Evolutionary conservation across 1,140 invertebrate genomes (phyloP).

Genomic region (Ladona fulva): DNA sequence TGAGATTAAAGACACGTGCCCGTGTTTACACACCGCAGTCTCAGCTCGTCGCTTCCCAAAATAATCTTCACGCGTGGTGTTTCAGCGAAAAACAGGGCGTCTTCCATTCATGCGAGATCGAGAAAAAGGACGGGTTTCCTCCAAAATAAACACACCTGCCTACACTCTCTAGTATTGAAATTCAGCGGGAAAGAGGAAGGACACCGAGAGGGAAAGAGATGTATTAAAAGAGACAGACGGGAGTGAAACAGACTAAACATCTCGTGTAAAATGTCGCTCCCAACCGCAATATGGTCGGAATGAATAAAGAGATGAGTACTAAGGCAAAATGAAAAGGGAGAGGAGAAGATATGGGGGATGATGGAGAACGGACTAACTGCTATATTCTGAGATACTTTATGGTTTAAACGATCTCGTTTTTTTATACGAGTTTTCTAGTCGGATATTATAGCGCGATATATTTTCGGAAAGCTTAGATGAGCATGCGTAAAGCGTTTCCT

Average conservation of each 20-base stretch:
- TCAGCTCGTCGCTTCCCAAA: background rate
- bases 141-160: constrained; percentile 5
- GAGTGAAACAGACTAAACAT: no score
- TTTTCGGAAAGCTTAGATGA: no score
- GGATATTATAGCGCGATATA: no score
- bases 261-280: no score
- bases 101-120: background rate
- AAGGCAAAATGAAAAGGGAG: background rate
- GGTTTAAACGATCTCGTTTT: no score
- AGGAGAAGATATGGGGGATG: no score
- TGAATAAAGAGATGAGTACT: background rate
- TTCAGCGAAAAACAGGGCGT: background rate
- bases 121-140: background rate
- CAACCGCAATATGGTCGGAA: background rate
- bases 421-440: no score
- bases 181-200: background rate
- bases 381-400: no score
- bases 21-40: background rate
- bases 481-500: no score
- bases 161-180: no score
- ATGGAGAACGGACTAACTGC: no score
- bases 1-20: background rate
- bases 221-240: background rate
- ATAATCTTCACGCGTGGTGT: background rate
- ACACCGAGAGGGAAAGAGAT: background rate